phyloP scores from a whole-genome alignment of 2,888 invertebrate species.

The Anthrax anthrax region DNA sequence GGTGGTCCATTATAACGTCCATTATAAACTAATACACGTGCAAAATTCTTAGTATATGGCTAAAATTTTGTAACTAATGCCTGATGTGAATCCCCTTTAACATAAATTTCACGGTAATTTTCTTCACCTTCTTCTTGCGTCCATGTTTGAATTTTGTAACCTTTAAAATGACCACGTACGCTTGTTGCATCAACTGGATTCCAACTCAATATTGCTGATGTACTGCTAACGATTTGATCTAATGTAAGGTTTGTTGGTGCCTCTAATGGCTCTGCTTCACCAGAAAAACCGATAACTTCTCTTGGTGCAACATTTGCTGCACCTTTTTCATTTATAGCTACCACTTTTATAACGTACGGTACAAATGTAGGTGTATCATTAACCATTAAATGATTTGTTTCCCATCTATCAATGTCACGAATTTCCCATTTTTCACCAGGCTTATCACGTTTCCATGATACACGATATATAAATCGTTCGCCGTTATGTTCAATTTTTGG shows the following conservation, averaged over 20 bases:
- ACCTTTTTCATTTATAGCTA: constrained; percentile 79
- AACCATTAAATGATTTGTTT: constrained; percentile 48
- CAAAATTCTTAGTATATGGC: constrained; percentile 76
- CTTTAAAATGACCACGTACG: constrained; percentile 83
- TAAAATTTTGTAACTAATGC: constrained; percentile 71
- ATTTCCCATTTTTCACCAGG: constrained; percentile 57
- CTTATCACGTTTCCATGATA: constrained; percentile 72
- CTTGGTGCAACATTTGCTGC: constrained; percentile 65
- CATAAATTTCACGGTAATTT: constrained; percentile 55
- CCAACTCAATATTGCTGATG: constrained; percentile 79
- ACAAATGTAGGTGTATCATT: constrained; percentile 79
- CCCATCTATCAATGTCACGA: constrained; percentile 68
- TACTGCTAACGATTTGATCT: constrained; percentile 61
- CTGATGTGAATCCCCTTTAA: constrained; percentile 50
- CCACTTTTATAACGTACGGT: constrained; percentile 78
- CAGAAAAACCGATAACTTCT: constrained; percentile 79
- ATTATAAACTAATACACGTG: constrained; percentile 80
- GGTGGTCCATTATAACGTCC: constrained; percentile 82
- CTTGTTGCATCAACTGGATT: constrained; percentile 65
- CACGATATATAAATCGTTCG: constrained; percentile 81
- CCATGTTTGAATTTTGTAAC: constrained; percentile 96
- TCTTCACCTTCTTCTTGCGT: constrained; percentile 62
- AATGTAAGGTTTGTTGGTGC: constrained; percentile 75
- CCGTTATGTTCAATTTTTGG: constrained; percentile 94
- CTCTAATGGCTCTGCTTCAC: constrained; percentile 71